These are phyloP conservation scores for Danio jaintianensis DNA, from an alignment of 2,797 vertebrate genomes.

Conservation along the genomic window DNA sequence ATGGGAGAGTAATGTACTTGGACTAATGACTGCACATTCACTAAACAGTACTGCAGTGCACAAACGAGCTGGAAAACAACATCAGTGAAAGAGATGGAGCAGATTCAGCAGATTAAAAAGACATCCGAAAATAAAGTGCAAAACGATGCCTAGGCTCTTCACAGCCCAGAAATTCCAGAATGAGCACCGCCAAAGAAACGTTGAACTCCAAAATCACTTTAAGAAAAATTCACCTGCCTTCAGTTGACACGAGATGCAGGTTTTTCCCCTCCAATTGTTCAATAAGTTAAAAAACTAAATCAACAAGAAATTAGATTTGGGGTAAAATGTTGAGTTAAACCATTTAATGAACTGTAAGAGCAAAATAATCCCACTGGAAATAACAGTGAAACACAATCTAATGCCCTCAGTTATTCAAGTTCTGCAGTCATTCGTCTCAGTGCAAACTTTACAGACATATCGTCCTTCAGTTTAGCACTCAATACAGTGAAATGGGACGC, in stretches of 20 bases:
- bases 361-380: not conserved
- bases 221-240: too few species aligned
- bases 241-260: too few species aligned
- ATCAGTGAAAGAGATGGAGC: not conserved
- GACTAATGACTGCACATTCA: conserved; percentile 19
- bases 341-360: not conserved
- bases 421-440: not conserved
- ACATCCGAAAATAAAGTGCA: conserved; percentile 48
- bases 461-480: conserved; percentile 4
- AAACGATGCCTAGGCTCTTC: conserved; percentile 14
- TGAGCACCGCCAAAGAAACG: not conserved
- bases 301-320: not conserved
- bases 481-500: not conserved
- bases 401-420: conserved; percentile 17
- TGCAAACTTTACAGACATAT: not conserved
- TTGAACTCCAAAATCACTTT: too few species aligned
- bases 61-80: conserved; percentile 24
- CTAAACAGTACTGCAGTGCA: not conserved
- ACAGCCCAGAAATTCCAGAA: conserved; percentile 12
- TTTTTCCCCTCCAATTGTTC: not conserved
- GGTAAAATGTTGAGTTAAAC: conserved; percentile 13
- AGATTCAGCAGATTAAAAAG: conserved; percentile 33
- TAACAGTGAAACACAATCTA: not conserved
- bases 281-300: not conserved
- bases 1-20: not conserved